phyloP scores from a whole-genome alignment of 2,113 vertebrate genomes.

The Vidua chalybeata region DNA sequence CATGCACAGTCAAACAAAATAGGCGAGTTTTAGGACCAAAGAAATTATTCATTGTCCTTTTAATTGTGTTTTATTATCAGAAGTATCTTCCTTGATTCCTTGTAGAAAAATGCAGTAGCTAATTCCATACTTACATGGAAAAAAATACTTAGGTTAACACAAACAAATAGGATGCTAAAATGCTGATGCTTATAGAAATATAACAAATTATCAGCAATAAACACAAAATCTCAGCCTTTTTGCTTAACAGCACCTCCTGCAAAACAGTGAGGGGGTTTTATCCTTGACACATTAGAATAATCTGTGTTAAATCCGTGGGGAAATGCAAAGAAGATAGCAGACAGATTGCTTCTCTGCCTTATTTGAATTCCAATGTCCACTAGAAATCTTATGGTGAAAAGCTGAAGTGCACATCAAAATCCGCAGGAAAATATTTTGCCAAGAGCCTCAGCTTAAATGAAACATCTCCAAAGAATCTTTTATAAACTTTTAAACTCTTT shows the following conservation, averaged over 20 bases:
- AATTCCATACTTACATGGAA: neutral
- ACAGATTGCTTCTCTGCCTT: slow-evolving; percentile 5
- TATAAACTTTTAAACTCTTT: neutral
- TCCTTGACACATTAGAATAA: neutral
- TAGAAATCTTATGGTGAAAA: neutral
- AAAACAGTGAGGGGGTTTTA: slow-evolving; percentile 1
- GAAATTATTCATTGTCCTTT: neutral
- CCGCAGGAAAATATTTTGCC: neutral
- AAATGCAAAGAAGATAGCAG: slow-evolving; percentile 4
- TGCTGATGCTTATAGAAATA: neutral
- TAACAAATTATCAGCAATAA: slow-evolving; percentile 1
- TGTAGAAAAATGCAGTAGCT: neutral
- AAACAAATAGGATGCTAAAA: neutral
- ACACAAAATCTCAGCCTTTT: neutral
- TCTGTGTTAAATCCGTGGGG: neutral
- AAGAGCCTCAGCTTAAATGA: neutral
- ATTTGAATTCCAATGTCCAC: neutral
- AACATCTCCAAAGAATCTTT: neutral
- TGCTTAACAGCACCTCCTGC: neutral
- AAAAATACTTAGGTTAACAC: neutral
- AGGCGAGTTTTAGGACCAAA: neutral
- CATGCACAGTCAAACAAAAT: neutral
- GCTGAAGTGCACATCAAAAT: neutral
- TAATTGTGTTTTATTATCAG: neutral
- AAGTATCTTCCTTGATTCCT: neutral